Conservation (phyloP, 2,888 invertebrate genomes). For the Hemicrepidius hirtus region DNA sequence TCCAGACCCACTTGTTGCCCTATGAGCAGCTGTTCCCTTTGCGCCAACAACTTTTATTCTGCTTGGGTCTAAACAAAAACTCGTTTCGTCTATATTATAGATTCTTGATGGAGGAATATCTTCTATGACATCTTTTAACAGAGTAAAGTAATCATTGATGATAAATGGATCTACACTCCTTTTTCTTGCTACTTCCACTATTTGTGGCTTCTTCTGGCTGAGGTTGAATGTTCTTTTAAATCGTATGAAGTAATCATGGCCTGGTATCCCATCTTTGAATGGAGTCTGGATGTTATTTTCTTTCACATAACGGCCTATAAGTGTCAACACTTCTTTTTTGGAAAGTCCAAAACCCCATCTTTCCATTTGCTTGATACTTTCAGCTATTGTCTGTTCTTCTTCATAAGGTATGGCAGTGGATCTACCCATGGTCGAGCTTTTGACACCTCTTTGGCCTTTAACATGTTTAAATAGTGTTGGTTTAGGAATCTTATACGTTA, state of each 20-base stretch:
- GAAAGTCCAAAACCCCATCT: too few species aligned
- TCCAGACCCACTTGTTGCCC: not conserved
- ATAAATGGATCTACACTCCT: slow-evolving; percentile 4
- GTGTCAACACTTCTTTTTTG: not conserved
- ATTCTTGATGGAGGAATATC: too few species aligned
- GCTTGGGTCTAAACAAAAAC: too few species aligned
- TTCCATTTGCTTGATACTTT: not conserved
- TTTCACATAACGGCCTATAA: too few species aligned
- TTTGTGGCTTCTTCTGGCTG: too few species aligned
- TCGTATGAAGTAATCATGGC: not conserved
- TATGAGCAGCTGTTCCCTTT: not conserved
- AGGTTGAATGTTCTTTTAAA: too few species aligned
- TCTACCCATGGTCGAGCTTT: not conserved
- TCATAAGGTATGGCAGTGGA: not conserved
- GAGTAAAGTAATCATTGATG: slow-evolving; percentile 5
- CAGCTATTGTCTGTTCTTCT: not conserved
- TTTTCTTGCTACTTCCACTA: too few species aligned
- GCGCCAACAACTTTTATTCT: slow-evolving; percentile 7
- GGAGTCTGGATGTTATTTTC: too few species aligned
- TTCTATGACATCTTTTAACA: too few species aligned
- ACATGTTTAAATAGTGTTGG: too few species aligned
- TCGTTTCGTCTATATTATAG: too few species aligned
- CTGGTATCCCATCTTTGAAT: not conserved
- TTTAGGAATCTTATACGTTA: too few species aligned
- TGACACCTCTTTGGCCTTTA: not conserved